These are phyloP conservation scores for Anabacerthia variegaticeps DNA, from an alignment of 2,797 vertebrate species.

Conservation along the genomic window DNA sequence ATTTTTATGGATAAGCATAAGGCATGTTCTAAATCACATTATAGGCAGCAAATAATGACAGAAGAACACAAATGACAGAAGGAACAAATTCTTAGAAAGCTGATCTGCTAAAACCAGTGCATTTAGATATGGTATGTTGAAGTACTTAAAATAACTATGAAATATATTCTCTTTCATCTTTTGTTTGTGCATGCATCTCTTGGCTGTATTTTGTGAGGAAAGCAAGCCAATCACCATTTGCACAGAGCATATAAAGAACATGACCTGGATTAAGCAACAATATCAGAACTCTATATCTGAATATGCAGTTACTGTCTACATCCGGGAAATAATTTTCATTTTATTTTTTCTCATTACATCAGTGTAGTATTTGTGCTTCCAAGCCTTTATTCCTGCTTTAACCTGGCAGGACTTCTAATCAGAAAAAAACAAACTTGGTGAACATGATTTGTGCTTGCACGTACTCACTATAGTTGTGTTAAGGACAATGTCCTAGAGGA, in stretches of 20 bases:
- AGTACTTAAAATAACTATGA: neutral
- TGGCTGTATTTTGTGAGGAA: neutral
- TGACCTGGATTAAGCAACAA: neutral
- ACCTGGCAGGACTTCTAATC: neutral
- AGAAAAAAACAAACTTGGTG: neutral
- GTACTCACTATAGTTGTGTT: neutral
- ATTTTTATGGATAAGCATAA: neutral
- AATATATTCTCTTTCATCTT: neutral
- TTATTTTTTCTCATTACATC: neutral
- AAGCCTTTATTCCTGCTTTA: neutral
- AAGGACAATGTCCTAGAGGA: neutral
- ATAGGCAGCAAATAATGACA: neutral
- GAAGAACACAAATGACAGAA: neutral
- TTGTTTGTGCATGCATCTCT: neutral
- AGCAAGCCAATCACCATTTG: neutral
- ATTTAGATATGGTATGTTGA: neutral
- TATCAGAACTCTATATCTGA: neutral
- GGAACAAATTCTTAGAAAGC: neutral
- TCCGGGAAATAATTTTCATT: neutral
- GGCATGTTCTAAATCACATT: neutral
- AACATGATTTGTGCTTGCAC: neutral
- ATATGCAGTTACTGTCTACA: neutral
- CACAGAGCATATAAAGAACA: neutral
- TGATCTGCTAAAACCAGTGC: neutral
- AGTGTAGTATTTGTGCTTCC: neutral